These are phyloP conservation scores for Thecophora atra DNA, from an alignment of 2,888 invertebrate genomes.

Conservation along the genomic window DNA sequence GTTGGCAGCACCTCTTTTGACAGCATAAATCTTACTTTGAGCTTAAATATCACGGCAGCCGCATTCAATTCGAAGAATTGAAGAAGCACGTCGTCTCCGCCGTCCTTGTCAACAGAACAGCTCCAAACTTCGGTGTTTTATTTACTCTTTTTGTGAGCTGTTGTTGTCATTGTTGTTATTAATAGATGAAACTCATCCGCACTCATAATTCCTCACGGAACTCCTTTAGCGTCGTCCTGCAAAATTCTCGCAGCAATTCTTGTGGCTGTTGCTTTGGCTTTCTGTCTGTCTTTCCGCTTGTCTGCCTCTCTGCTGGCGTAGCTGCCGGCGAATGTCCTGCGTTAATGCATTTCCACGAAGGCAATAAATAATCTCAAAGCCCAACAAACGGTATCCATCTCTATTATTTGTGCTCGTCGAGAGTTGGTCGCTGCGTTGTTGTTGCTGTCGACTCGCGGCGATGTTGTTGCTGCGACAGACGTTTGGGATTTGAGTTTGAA, in stretches of 20 bases:
- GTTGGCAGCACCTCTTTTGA: conserved; percentile 3
- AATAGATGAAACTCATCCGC: conserved; percentile 22
- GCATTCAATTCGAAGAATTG: neutral
- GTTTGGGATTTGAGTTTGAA: conserved; percentile 19
- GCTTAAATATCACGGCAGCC: neutral
- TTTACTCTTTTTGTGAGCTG: neutral
- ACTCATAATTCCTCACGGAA: conserved; percentile 5
- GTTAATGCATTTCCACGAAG: conserved; percentile 34
- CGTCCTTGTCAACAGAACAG: neutral
- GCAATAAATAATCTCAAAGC: conserved; percentile 37
- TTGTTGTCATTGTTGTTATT: conserved; percentile 13
- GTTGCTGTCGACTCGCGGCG: conserved; percentile 2
- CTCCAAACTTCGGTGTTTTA: conserved; percentile 2
- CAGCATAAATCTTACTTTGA: neutral
- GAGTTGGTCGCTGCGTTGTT: neutral
- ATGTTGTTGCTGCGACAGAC: conserved; percentile 23
- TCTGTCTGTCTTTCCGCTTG: neutral
- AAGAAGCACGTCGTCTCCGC: too few relatives aligned
- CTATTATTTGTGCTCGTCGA: conserved; percentile 22
- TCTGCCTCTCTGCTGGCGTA: neutral
- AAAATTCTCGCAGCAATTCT: neutral
- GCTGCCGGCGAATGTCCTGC: conserved; percentile 9
- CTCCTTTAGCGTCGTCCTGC: neutral
- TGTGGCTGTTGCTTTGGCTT: neutral
- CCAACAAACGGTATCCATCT: conserved; percentile 34